These are phyloP conservation scores for Hydrotaea diabolus DNA, from an alignment of 2,888 invertebrate species.

Conservation along the genomic window DNA sequence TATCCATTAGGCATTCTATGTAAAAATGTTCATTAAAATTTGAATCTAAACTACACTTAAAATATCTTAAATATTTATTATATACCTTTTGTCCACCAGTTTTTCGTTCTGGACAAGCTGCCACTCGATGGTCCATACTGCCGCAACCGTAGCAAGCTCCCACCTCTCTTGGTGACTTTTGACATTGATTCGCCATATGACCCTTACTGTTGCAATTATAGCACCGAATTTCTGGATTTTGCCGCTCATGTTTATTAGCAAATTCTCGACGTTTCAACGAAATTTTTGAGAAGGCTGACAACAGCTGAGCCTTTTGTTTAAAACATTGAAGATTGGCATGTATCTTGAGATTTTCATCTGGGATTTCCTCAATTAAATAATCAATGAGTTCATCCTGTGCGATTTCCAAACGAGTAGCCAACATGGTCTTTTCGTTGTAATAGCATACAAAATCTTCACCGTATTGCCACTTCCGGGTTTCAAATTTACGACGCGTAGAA, in stretches of 20 bases:
- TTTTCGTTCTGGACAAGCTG: constrained; percentile 41
- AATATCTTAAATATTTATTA: constrained; percentile 42
- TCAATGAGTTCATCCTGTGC: constrained; percentile 48
- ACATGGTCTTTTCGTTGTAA: constrained; percentile 37
- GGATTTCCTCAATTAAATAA: constrained; percentile 52
- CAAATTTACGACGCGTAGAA: constrained; percentile 27
- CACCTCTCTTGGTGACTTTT: constrained; percentile 48
- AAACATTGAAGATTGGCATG: constrained; percentile 51
- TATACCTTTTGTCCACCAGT: constrained; percentile 6
- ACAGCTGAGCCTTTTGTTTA: constrained; percentile 43
- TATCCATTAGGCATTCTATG: constrained; percentile 43
- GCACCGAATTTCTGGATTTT: constrained; percentile 9
- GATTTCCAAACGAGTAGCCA: constrained; percentile 23
- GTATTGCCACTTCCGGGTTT: constrained; percentile 34
- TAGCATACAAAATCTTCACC: constrained; percentile 37
- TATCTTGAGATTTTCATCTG: constrained; percentile 34
- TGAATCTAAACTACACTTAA: constrained; percentile 44
- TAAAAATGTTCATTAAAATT: neutral
- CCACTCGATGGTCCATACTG: constrained; percentile 37
- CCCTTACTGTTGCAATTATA: constrained; percentile 57
- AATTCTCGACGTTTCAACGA: neutral
- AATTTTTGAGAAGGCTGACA: constrained; percentile 53
- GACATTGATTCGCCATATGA: constrained; percentile 48
- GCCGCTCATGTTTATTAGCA: no score
- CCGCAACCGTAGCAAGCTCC: constrained; percentile 61